Base-by-base conservation (phyloP, 1,140 invertebrate species). In the Cotesia vestalis region DNA sequence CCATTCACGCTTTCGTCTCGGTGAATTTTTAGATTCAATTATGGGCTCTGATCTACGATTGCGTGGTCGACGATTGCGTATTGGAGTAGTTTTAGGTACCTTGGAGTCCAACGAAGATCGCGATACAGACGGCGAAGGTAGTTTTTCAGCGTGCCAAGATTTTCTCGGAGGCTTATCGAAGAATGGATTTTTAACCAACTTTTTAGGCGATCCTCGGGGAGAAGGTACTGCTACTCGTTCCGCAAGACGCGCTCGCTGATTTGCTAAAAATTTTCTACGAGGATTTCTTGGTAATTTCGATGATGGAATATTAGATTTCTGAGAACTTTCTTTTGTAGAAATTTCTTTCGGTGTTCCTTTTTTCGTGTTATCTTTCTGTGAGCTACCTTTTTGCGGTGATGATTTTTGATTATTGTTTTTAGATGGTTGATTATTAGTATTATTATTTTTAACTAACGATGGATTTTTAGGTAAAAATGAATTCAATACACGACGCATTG, bases 1-100 rank as follows among this genome's bases (percentile, higher is more conserved):
- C 81, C 80, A 80, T 35, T 78, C 77, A 20, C 71, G 78, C 46
- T 77, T 80, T 2, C 78, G 73, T 61, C 78, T 78, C n/a, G 59
- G 69, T 1, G 62, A 14, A 34, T n/a, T 36, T 55, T 70, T 52
- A n/a, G 12, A n/a, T 2, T 55, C 53, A n/a, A 55, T 14, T 14
- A 6, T 5, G 4, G 12, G 9, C 20, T 11, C 8, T 5, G 17
- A 59, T 20, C 20, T 59, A n/a, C 12, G 17, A 20, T 59, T 20
- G 17, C 20, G 8, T 14, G 12, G 8, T 20, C 14, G 9, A 27
- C 57, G 57, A 20, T 17, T 9, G 1, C 20, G 9, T 20, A 20
- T 6, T 9, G 17, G 27, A 27, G 57, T 17, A 27, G 9, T 9
- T 20, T 9, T 27, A 27, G 3, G 17, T 17, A 59, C 8, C 27